Evolutionary conservation across 2,113 vertebrate species (phyloP), one percentile per base, ranked within the genome.

Genomic region (Xenopus tropicalis): DNA sequence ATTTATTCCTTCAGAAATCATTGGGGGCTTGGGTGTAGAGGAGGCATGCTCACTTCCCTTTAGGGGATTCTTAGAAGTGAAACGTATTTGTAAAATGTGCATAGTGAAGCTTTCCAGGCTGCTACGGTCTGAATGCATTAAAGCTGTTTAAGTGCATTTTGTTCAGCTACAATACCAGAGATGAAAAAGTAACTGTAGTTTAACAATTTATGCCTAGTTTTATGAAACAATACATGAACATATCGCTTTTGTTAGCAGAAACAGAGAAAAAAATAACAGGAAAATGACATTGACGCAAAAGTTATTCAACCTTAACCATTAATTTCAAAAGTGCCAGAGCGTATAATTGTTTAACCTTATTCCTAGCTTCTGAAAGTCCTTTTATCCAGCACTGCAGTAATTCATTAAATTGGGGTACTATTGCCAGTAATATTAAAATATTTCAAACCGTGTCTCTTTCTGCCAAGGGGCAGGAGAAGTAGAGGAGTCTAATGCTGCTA

Each of bases 371-470:
- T 80, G 67, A 83, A 81, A 78, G 37, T 21, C 67, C 42, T 82
- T 84, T 80, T 79, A 78, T 70, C 74, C 68, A 80, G 20, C 8
- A 72, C 56, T 80, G 75, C 42, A 80, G 46, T 70, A 79, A 51
- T 62, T 59, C 42, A 71, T 11, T 73, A 84, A 86, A 79, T 80
- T 70, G 11, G 70, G 71, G 61, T 29, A 79, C 78, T 17, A 81
- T 43, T 74, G 70, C 52, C 73, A 82, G 52, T 61, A 64, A 78
- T 79, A 84, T 56, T 70, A 75, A 80, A 83, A 78, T 78, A 79
- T n/a, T 72, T 29, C 72, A 86, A 80, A 79, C 16, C 29, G 8
- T 1, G 62, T 13, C 70, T 61, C 56, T 67, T 84, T 84, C 77
- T 69, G 69, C n/a, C 44, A 82, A 84, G 79, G 65, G 22, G 24